Evolutionary conservation across 2,888 invertebrate species (phyloP).

Genomic region (Zygothrica quintamaculata): DNA sequence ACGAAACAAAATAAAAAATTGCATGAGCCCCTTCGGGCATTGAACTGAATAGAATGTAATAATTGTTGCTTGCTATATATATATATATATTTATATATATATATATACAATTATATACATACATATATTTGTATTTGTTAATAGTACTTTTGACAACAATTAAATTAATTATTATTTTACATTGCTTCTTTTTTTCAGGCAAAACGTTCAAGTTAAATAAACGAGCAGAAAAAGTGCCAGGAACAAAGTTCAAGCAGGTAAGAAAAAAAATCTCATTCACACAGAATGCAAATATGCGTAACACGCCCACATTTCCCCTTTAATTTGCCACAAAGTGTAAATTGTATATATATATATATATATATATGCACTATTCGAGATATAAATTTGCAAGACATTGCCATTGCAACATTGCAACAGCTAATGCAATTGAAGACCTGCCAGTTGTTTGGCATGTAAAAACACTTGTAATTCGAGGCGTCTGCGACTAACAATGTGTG

Average conservation of each 20-base stretch:
- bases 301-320: slow-evolving; percentile 39
- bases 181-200: slow-evolving; percentile 50
- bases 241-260: slow-evolving; percentile 61
- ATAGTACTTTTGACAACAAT: slow-evolving; percentile 41
- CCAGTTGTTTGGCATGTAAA: slow-evolving; percentile 62
- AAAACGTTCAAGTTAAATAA: slow-evolving; percentile 29
- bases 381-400: slow-evolving; percentile 34
- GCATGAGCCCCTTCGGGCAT: slow-evolving; percentile 54
- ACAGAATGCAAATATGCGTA: slow-evolving; percentile 72
- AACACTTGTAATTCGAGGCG: slow-evolving; percentile 73
- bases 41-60: slow-evolving; percentile 54
- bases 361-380: too few relatives aligned
- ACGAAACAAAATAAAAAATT: slow-evolving; percentile 42
- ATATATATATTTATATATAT: slow-evolving; percentile 26
- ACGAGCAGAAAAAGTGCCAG: slow-evolving; percentile 45
- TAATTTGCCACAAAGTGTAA: slow-evolving; percentile 57
- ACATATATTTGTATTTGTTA: slow-evolving; percentile 14
- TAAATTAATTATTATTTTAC: slow-evolving; percentile 43
- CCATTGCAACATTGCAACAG: slow-evolving; percentile 36
- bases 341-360: too few relatives aligned
- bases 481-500: slow-evolving; percentile 64
- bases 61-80: slow-evolving; percentile 14
- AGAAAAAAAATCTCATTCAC: slow-evolving; percentile 48
- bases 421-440: slow-evolving; percentile 64
- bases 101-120: too few relatives aligned